Percentiles rank a stretch among this genome's conserved stretches.
These are phyloP conservation scores for Chloroceryle aenea DNA, from an alignment of 2,113 vertebrate genomes.

Conservation along the genomic window DNA sequence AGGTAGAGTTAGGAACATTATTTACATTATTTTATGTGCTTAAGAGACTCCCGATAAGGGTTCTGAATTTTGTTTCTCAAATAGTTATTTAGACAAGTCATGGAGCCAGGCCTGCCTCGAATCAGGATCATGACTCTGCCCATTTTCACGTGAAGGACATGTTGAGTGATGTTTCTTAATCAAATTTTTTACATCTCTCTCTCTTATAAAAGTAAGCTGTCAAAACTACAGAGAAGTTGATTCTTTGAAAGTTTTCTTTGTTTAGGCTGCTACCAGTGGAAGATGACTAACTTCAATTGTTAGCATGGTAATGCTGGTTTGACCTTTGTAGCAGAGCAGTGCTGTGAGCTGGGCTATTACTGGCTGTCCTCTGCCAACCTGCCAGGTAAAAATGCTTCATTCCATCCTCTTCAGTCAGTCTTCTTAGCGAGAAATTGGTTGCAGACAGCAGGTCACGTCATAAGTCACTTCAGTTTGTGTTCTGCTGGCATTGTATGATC, in stretches of 20 bases:
- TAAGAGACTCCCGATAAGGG: not conserved
- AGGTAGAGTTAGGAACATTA: not conserved
- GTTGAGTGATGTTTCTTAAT: fast-evolving
- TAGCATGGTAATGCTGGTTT: not conserved
- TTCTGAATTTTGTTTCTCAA: not conserved
- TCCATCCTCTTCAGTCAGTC: not conserved
- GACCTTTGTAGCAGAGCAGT: not conserved
- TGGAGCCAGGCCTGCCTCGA: not conserved
- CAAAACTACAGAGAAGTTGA: not conserved
- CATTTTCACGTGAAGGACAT: not conserved
- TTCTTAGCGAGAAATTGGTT: not conserved
- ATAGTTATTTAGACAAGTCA: not conserved
- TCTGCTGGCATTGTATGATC: not conserved
- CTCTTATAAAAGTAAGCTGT: not conserved
- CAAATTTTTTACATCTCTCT: not conserved
- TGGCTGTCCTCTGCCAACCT: not conserved
- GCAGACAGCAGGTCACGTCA: not conserved
- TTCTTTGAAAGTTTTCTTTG: not conserved
- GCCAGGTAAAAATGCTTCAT: not conserved
- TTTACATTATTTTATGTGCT: not conserved
- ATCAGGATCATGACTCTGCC: not conserved
- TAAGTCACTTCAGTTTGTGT: not conserved
- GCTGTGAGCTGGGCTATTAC: fast-evolving
- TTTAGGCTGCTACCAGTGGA: not conserved
- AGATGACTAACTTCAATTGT: not conserved